Conservation (phyloP, 2,888 invertebrate species). For the Parthenolecanium corni region DNA sequence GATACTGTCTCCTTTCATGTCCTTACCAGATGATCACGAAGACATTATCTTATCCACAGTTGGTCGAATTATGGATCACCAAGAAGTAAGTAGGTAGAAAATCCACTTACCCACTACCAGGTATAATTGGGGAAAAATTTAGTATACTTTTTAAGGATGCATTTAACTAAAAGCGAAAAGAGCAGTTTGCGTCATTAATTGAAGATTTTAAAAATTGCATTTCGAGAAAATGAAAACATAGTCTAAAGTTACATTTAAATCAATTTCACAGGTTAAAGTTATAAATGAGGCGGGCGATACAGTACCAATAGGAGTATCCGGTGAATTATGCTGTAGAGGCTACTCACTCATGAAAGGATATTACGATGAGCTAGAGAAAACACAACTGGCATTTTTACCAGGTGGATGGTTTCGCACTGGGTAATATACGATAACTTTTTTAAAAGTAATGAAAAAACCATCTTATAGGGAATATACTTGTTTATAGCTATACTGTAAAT, state of each 20-base stretch:
- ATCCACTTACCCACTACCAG: not conserved
- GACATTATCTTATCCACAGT: conserved; percentile 43
- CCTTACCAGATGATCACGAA: conserved; percentile 40
- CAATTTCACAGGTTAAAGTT: conserved; percentile 42
- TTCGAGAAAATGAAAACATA: too few species aligned
- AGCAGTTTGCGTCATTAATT: too few species aligned
- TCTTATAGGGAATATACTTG: too few species aligned
- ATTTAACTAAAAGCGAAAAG: too few species aligned
- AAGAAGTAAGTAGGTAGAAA: conserved; percentile 43
- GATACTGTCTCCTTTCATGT: conserved; percentile 45
- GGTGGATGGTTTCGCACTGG: conserved; percentile 71
- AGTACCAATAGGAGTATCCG: conserved; percentile 59
- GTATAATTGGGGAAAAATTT: too few species aligned
- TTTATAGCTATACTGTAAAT: too few species aligned
- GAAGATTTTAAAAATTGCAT: too few species aligned
- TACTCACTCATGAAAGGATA: conserved; percentile 70
- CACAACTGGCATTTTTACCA: conserved; percentile 43
- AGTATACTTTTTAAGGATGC: too few species aligned
- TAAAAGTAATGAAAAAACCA: too few species aligned
- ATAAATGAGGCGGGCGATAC: conserved; percentile 51
- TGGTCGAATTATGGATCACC: conserved; percentile 44
- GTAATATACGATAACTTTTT: too few species aligned
- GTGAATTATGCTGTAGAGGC: conserved; percentile 64
- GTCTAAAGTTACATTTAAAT: not conserved
- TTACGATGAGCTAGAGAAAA: conserved; percentile 66